Conservation (phyloP, 2,113 vertebrate species). For the Echinops telfairi region DNA sequence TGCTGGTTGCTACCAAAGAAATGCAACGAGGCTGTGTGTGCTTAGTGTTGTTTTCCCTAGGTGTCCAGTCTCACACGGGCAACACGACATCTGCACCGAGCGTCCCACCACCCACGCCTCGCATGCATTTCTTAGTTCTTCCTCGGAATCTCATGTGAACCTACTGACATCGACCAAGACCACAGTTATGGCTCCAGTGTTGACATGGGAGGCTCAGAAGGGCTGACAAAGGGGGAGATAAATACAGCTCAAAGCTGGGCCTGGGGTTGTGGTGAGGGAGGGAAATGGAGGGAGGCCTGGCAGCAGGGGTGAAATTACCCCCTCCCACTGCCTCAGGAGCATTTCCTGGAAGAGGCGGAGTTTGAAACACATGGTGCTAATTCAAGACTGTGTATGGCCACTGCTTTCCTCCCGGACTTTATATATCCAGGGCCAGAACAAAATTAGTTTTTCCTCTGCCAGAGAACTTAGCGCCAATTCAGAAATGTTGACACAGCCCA, state of each 20-base stretch:
- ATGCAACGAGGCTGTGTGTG: constrained; percentile 18
- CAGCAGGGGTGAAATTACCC: not conserved
- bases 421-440: constrained; percentile 61
- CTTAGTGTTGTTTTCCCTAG: not conserved
- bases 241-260: not conserved
- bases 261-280: not conserved
- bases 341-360: constrained; percentile 65
- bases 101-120: fast-evolving
- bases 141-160: not conserved
- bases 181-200: not conserved
- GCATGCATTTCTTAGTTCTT: not conserved
- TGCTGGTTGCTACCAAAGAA: not conserved
- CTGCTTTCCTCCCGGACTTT: constrained; percentile 42
- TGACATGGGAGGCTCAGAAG: not conserved
- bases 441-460: not conserved
- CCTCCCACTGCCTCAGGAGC: constrained; percentile 8
- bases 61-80: not conserved
- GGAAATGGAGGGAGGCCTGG: not conserved
- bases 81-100: not conserved
- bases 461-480: not conserved
- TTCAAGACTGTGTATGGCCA: constrained; percentile 49
- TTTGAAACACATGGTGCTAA: constrained; percentile 54
- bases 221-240: not conserved
- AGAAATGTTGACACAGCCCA: not conserved
- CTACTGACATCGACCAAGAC: not conserved